These are phyloP conservation scores for Galerucella pusilla DNA, from an alignment of 2,888 invertebrate species.

Conservation along the genomic window DNA sequence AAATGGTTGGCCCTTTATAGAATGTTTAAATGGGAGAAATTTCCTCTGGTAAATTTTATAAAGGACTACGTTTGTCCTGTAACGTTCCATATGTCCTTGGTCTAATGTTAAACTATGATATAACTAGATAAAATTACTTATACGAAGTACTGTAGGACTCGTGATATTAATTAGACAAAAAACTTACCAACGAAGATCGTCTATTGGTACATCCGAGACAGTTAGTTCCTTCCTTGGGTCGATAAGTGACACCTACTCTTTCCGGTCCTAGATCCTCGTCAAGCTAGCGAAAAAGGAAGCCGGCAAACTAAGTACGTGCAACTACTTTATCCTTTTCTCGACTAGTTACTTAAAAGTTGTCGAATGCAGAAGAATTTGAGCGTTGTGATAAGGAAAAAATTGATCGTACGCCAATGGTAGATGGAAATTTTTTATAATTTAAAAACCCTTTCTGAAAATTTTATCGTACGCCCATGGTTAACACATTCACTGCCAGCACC, in stretches of 20 bases:
- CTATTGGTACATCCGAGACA: slow-evolving; percentile 80
- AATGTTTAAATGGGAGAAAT: no score
- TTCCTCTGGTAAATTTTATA: no score
- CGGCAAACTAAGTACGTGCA: slow-evolving; percentile 62
- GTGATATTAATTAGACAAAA: slow-evolving; percentile 10
- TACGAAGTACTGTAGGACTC: background rate
- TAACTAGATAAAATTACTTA: no score
- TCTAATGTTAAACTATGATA: no score
- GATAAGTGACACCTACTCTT: slow-evolving; percentile 75
- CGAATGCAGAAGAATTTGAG: slow-evolving; percentile 1
- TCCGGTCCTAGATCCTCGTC: slow-evolving; percentile 68
- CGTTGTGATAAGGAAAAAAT: background rate
- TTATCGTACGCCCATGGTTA: no score
- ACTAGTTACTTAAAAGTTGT: slow-evolving; percentile 15
- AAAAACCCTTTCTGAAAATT: no score
- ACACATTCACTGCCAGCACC: no score
- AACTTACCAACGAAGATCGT: slow-evolving; percentile 82
- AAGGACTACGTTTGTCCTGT: no score
- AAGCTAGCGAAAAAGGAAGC: slow-evolving; percentile 64
- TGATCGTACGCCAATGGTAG: no score
- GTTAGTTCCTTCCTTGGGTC: slow-evolving; percentile 71
- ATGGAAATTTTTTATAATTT: background rate
- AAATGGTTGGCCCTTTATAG: no score
- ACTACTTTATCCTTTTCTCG: slow-evolving; percentile 56
- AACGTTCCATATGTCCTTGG: no score